Percentiles rank a stretch among this genome's conserved stretches.
These are phyloP conservation scores for Alosa sapidissima DNA, from an alignment of 2,797 vertebrate species.

Conservation along the genomic window DNA sequence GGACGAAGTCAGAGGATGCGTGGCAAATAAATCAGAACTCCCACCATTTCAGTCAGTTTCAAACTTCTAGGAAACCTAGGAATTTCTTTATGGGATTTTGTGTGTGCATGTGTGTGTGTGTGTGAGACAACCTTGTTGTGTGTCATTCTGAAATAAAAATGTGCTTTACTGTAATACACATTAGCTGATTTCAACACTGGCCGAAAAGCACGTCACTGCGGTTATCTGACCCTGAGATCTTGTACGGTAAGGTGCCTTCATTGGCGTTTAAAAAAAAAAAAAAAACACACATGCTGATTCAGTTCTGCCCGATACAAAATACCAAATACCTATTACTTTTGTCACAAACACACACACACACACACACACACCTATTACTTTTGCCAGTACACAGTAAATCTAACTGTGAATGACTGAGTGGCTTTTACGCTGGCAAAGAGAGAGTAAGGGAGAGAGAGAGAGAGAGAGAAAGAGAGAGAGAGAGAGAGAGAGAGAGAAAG, in stretches of 20 bases:
- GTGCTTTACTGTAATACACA: background rate
- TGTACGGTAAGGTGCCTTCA: background rate
- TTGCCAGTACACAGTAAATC: background rate
- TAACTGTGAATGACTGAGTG: background rate
- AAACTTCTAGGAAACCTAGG: background rate
- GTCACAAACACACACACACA: too few relatives aligned
- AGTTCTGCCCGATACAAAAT: background rate
- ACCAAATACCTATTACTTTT: background rate
- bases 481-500: background rate
- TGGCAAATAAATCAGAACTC: background rate
- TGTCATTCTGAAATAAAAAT: background rate
- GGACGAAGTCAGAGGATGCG: background rate
- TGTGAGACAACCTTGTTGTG: background rate
- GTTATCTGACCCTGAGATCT: background rate
- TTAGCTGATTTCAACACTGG: background rate
- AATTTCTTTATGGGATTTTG: too few relatives aligned
- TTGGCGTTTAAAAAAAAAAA: background rate
- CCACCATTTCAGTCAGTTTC: background rate
- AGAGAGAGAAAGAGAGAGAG: background rate
- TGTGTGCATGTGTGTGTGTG: background rate
- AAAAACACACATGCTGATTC: background rate
- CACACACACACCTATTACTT: background rate
- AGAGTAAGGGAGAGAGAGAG: background rate
- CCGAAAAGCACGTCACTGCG: slow-evolving; percentile 9
- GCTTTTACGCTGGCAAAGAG: background rate